Evolutionary conservation across 2,888 invertebrate species (phyloP), one percentile per base, ranked within the genome.

Genomic region (Leucophenga montana): DNA sequence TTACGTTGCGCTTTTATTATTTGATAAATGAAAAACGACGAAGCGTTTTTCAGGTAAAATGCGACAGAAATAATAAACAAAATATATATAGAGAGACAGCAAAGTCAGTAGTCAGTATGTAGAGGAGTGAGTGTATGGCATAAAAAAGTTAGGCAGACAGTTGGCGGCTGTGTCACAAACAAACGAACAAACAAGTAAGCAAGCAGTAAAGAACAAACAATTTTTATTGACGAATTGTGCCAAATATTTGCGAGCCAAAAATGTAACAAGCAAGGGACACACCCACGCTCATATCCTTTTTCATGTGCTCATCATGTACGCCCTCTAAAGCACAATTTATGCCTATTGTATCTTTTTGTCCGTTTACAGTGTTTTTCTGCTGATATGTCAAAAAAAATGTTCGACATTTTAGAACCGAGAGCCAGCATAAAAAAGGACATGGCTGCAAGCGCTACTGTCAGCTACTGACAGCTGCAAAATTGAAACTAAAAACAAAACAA

Each of bases 191-290:
- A 8, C 22, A 53, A 66, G 44, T 18, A 68, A 27, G 27, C 27
- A 27, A 2, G 27, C 27, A 27, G 27, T 27, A 27, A 39, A 39
- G 11, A 39, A 39, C 39, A 67, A 69, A 68, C 59, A 66, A 69
- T 64, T 65, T 67, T 64, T 59, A 68, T 44, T 70, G 65, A 74
- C 64, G 69, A 76, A 73, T 74, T 68, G 54, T 56, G 56, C 46
- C 46, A 56, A 53, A 67, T 33, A 67, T 67, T 67, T 33, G 11
- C 22, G 54, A n/a, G 11, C 14, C 11, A 27, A 59, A n/a, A 56
- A 66, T 33, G 67, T 67, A 66, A 68, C 67, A 54, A 16, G 20
- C 53, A 54, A 73, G 74, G 31, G 20, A n/a, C 9, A 8, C 39
- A 54, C 54, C 22, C 33, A 66, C 64, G 14, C n/a, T 50, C 50